A percentile compares a stretch with the other conserved stretches of the same genome.
phyloP scores from a whole-genome alignment of 2,888 invertebrate species.

The Volucella inflata region DNA sequence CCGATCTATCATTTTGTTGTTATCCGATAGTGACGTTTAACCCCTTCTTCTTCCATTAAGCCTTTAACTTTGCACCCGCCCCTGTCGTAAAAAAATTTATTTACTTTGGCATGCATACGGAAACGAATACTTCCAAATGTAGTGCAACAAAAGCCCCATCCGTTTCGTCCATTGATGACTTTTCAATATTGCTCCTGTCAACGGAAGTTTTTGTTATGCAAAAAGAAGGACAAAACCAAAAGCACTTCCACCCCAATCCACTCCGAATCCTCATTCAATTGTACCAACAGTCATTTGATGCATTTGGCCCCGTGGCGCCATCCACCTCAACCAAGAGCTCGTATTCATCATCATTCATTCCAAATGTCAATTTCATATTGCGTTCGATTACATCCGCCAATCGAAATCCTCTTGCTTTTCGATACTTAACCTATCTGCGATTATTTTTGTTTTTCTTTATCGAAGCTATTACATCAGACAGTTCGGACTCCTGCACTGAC shows the following conservation, averaged over 20 bases:
- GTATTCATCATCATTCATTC: conserved; percentile 62
- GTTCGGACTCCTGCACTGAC: neutral
- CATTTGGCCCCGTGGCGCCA: conserved; percentile 41
- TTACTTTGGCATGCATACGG: conserved; percentile 42
- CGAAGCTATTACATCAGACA: conserved; percentile 55
- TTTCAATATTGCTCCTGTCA: conserved; percentile 63
- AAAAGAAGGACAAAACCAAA: conserved; percentile 44
- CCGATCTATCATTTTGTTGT: conserved; percentile 56
- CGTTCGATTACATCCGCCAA: conserved; percentile 57
- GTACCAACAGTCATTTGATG: conserved; percentile 41
- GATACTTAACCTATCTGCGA: neutral
- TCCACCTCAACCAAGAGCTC: conserved; percentile 18
- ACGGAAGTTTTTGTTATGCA: conserved; percentile 65
- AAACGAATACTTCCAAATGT: conserved; percentile 30
- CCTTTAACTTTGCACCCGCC: neutral
- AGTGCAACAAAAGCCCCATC: conserved; percentile 12
- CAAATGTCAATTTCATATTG: conserved; percentile 74
- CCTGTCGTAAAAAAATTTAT: conserved; percentile 8
- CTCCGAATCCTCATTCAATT: conserved; percentile 40
- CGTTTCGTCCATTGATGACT: conserved; percentile 57
- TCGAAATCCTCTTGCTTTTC: neutral
- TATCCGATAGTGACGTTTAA: conserved; percentile 56
- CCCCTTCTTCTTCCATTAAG: conserved; percentile 46
- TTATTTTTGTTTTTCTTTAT: conserved; percentile 19
- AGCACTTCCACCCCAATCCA: neutral